These are phyloP conservation scores for Acrocyrtus sp. DNA, from an alignment of 2,888 invertebrate species.

Conservation along the genomic window DNA sequence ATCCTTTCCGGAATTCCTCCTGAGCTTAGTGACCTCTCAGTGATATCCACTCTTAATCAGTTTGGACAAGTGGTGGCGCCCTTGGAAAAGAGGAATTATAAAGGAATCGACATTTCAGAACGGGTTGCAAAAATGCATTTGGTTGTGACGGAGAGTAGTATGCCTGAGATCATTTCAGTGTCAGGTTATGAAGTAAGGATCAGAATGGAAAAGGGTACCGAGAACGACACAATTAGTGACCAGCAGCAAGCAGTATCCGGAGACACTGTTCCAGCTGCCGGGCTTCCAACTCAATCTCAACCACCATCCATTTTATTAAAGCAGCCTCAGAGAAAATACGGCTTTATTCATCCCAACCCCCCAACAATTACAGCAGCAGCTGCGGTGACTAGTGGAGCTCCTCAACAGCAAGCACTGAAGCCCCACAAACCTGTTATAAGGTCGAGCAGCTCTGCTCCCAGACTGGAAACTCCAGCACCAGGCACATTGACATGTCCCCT, in stretches of 20 bases:
- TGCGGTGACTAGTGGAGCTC: neutral
- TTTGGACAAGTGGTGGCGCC: conserved; percentile 63
- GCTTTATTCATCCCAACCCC: conserved; percentile 6
- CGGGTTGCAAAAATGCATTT: conserved; percentile 65
- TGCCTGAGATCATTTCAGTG: conserved; percentile 37
- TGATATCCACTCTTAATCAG: conserved; percentile 63
- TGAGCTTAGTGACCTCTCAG: conserved; percentile 48
- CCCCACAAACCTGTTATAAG: conserved; percentile 47
- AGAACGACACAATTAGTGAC: neutral
- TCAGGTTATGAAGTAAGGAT: conserved; percentile 53
- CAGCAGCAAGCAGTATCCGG: neutral
- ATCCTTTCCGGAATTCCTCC: conserved; percentile 53
- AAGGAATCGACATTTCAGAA: conserved; percentile 67
- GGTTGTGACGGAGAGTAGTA: conserved; percentile 48
- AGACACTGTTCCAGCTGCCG: neutral
- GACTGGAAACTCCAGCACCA: conserved; percentile 41
- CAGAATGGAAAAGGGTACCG: conserved; percentile 5
- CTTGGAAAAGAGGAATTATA: conserved; percentile 66
- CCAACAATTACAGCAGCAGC: neutral
- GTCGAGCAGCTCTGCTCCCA: conserved; percentile 50
- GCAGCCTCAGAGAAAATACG: neutral
- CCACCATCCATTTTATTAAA: neutral
- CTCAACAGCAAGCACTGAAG: conserved; percentile 16
- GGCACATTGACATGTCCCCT: conserved; percentile 21
- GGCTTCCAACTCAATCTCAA: neutral